Evolutionary conservation across 1,140 invertebrate genomes (phyloP), one percentile per base, ranked within the genome.

Genomic region (Drosophila biarmipes): DNA sequence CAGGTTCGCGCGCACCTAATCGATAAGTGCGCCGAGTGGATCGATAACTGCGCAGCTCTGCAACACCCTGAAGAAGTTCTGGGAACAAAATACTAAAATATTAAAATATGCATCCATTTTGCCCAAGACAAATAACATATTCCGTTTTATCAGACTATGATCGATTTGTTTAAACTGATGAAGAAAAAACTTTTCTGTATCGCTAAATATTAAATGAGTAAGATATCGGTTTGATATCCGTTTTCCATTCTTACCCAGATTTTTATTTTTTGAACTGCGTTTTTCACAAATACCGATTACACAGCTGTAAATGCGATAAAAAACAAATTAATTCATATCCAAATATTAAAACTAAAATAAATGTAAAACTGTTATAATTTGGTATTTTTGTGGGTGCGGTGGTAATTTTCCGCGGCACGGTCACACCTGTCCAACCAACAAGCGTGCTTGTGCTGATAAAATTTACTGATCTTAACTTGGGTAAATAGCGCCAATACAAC

Each of bases 1-100:
- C 2, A 11, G 0, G 17, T 48, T 48, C n/a, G 46, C 46, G 46
- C 24, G 8, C 8, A 11, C 2, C 6, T 5, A 31, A 48, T 48
- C 46, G 46, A 48, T 48, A 48, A 15, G 8, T 48, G 43, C 43
- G 46, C 46, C 11, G 29, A 29, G 4, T 29, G 46, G 24, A 48
- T 48, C 46, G 46, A 48, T 48, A 31, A 6, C 46, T 48, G 46
- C 46, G 27, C 46, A 48, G 46, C 6, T 31, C 21, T 27, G 24
- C 6, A 27, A 14, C n/a, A 14, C 7, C 3, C 24, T 0, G 5
- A 29, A 15, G 17, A 48, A 12, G 2, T 48, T 11, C 24, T 4
- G n/a, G 0, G 2, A 4, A 11, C n/a, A 31, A 48, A 46, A 46
- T 46, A 27, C 21, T 10, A 27, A 27, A n/a, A n/a, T 6, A 0